Evolutionary conservation across 2,797 vertebrate species (phyloP).

Genomic region (Ptychobarbus kaznakovi): DNA sequence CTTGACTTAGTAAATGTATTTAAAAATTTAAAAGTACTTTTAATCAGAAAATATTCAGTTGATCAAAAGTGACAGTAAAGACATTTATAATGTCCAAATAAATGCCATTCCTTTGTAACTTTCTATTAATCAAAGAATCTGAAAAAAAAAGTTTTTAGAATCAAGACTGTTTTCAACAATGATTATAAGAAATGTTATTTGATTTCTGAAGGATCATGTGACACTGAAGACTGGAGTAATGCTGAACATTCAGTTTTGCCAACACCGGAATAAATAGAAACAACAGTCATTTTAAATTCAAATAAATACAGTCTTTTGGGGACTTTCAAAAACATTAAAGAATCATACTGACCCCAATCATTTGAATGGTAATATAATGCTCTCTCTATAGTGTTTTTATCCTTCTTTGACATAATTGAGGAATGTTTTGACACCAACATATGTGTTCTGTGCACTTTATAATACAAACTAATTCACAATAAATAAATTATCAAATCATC

Average conservation of each 20-base stretch:
- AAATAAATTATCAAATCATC: not conserved
- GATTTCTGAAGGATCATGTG: conserved; percentile 4
- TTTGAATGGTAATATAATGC: not conserved
- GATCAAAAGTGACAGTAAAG: not conserved
- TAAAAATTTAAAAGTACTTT: not conserved
- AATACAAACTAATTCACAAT: not conserved
- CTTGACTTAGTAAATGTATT: not conserved
- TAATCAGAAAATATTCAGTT: no score
- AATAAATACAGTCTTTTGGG: no score
- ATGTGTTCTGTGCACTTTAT: not conserved
- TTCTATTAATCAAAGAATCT: not conserved
- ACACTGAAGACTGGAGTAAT: not conserved
- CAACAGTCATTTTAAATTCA: not conserved
- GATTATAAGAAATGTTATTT: not conserved
- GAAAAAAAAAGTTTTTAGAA: not conserved
- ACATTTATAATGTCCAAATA: not conserved
- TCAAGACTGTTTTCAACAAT: not conserved
- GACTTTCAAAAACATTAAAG: no score
- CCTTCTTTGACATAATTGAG: not conserved
- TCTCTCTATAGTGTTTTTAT: not conserved
- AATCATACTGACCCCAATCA: not conserved
- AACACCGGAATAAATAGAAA: not conserved
- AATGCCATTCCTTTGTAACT: not conserved
- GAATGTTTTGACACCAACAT: not conserved
- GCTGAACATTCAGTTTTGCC: not conserved